Base-by-base conservation (phyloP, 2,113 vertebrate species). In the Phocoena sinus region DNA sequence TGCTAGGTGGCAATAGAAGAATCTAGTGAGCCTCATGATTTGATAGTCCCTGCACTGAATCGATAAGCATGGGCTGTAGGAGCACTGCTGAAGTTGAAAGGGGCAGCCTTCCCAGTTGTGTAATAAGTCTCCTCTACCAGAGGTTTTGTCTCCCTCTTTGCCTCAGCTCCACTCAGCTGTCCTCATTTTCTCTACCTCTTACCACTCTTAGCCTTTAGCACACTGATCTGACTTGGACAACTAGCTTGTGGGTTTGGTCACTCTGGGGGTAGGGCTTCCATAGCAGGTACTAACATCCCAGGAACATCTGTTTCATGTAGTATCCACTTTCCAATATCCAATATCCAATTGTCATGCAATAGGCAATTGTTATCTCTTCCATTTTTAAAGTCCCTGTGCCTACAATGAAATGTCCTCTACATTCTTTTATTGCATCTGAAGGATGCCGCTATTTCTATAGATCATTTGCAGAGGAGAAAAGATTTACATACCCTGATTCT, bases 371-470 rank as follows among this genome's bases (percentile, higher is more conserved):
- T 87, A 5, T 94, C 14, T 67, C 7, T 84, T 44, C 58, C 44
- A 58, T 90, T 97, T 94, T 58, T 81, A 67, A 90, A 79, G 50
- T 88, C 31, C 60, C 25, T 84, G 70, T 89, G 23, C 44, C 70
- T 93, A 47, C 26, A 86, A 33, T 47, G 31, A 80, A 80, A 17
- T 71, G 31, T 74, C 47, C 63, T 96, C 26, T 67, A 81, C 23
- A 12, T 90, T 96, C 23, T 94, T 92, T 88, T 88, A 83, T 90
- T 93, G 80, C 89, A 81, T 95, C 65, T 91, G 25, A 91, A 47
- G 25, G 79, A 83, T 97, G 92, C 91, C 96, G 17, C 85, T 96
- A 89, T 97, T 96, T 97, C 86, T 96, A 58, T 85, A 95, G 81
- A 91, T 95, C 50, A 96, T 96, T 97, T 97, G 36, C 68, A 44